Evolutionary conservation across 1,140 invertebrate genomes (phyloP), one percentile per base, ranked within the genome.

Genomic region (Cecropterus lyciades): DNA sequence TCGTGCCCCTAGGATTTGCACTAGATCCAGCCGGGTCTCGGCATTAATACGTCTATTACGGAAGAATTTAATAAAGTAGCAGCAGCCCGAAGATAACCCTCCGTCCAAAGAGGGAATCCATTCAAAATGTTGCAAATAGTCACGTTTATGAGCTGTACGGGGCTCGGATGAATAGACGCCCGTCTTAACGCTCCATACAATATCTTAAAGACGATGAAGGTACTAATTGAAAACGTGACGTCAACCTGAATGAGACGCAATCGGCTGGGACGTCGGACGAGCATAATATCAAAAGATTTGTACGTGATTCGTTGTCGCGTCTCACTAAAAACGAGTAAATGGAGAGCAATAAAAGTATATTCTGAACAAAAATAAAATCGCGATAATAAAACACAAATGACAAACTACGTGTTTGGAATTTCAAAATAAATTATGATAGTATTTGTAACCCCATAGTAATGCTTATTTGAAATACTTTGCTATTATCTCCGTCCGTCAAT

Each of bases 181-280:
- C 65, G 71, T 65, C 70, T 71, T 59, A 76, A 63, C 59, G 65
- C 72, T 60, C 67, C 56, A 64, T 73, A 77, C 77, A 76, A 77
- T 79, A 77, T 73, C 70, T 72, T 65, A 66, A 43, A 49, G 57
- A 49, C 55, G 67, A 68, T 72, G 77, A 72, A 70, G 68, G 77
- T 67, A 80, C 81, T 89, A 89, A 89, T 87, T 87, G 86, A 85
- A 89, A 89, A 89, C 84, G 86, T 87, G 84, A 85, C 80, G 56
- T 37, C 45, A 48, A 45, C 45, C 57, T 62, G 57, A 62, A 62
- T 40, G 45, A 49, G 45, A 33, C 45, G 27, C 57, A 49, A 49
- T 46, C 45, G 57, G 10, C 57, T 48, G 57, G 30, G 45, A 62
- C 57, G 57, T 49, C 33, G 45, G 45, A 17, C 57, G 15, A 6